A percentile compares a stretch with the other conserved stretches of the same genome.
Evolutionary conservation across 2,797 vertebrate species (phyloP).

Genomic region (Muscicapa striata): DNA sequence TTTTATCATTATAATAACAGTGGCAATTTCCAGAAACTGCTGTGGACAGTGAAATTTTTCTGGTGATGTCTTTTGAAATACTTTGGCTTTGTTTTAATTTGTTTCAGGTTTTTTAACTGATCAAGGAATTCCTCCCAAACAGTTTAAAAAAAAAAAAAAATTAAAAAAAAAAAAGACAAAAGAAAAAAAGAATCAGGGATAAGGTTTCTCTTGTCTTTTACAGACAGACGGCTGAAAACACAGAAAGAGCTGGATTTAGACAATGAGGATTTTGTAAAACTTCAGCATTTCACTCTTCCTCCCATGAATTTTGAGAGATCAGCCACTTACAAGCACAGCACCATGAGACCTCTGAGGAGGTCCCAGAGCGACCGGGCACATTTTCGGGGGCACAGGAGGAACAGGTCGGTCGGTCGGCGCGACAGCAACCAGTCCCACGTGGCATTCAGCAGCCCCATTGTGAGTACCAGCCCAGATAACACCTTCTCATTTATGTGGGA

Average conservation of each 20-base stretch:
- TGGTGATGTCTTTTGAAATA: background rate
- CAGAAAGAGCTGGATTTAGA: slow-evolving; percentile 79
- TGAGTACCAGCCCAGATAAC: slow-evolving; percentile 68
- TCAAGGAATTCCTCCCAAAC: background rate
- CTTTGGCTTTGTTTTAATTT: background rate
- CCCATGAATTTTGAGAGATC: background rate
- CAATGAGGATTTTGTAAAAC: slow-evolving; percentile 81
- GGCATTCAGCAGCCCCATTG: slow-evolving; percentile 92
- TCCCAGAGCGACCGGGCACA: slow-evolving; percentile 72
- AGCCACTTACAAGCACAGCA: background rate
- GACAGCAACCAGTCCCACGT: slow-evolving; percentile 74
- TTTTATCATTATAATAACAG: background rate
- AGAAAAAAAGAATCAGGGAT: background rate
- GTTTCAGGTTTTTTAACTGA: background rate
- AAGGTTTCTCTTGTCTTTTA: background rate
- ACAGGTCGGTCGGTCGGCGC: slow-evolving; percentile 66
- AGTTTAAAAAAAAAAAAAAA: background rate
- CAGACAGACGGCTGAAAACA: slow-evolving; percentile 85
- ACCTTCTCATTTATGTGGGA: too few species aligned
- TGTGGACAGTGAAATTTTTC: background rate
- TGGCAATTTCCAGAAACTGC: background rate
- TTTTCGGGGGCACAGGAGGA: slow-evolving; percentile 69
- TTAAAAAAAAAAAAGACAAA: too few species aligned
- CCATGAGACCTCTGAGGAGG: slow-evolving; percentile 49
- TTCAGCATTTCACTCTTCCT: slow-evolving; percentile 69